Evolutionary conservation across 2,797 vertebrate genomes (phyloP).

Genomic region (Arremon brunneinucha): DNA sequence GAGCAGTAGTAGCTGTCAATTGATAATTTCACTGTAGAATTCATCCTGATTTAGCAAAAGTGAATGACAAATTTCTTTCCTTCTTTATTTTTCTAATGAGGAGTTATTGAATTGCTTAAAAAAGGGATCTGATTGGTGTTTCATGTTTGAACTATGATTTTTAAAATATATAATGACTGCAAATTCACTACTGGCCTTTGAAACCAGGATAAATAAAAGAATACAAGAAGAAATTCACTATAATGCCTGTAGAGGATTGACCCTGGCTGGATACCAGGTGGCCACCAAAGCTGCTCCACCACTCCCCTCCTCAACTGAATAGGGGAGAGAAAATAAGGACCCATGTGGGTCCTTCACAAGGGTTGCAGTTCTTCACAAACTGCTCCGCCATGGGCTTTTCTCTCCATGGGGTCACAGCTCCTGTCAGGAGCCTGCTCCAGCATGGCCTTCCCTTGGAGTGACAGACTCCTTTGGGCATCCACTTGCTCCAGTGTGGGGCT

Average conservation of each 20-base stretch:
- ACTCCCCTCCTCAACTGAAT: neutral
- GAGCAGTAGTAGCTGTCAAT: neutral
- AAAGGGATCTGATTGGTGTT: neutral
- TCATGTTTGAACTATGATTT: neutral
- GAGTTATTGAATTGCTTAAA: neutral
- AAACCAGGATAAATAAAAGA: neutral
- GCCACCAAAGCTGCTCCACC: neutral
- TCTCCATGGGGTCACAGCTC: neutral
- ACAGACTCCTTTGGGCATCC: neutral
- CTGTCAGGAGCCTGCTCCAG: neutral
- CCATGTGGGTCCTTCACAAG: neutral
- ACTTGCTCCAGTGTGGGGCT: neutral
- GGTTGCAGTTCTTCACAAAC: neutral
- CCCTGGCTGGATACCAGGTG: neutral
- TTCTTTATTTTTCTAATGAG: neutral
- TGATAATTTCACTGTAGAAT: neutral
- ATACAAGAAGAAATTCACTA: neutral
- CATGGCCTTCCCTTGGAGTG: neutral
- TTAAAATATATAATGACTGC: neutral
- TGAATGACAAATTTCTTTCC: neutral
- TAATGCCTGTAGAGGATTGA: neutral
- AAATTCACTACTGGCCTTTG: neutral
- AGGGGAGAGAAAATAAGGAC: neutral
- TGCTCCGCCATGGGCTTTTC: neutral
- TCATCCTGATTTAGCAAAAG: neutral